Evolutionary conservation across 2,797 vertebrate genomes (phyloP).

Genomic region (Pseudomugil gertrudae): DNA sequence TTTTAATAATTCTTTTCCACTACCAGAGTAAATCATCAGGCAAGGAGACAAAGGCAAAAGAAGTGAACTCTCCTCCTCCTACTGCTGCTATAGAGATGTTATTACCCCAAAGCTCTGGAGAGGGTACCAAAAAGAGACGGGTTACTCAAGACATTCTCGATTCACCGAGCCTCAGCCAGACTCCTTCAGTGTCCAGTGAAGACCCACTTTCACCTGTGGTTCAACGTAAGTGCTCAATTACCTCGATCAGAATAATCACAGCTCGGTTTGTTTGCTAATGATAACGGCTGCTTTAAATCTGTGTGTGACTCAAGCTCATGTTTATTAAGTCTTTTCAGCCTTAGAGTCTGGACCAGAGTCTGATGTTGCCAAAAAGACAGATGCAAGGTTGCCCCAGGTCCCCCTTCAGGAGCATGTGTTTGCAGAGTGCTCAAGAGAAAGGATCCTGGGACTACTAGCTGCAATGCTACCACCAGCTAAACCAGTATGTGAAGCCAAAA

Average conservation of each 20-base stretch:
- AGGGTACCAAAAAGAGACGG: constrained; percentile 63
- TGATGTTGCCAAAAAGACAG: constrained; percentile 73
- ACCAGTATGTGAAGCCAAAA: constrained; percentile 76
- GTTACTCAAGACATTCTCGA: constrained; percentile 81
- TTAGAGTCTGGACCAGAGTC: constrained; percentile 65
- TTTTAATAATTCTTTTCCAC: background rate
- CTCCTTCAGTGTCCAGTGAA: constrained; percentile 80
- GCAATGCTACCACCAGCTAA: constrained; percentile 94
- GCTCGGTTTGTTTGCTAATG: background rate
- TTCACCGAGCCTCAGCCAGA: constrained; percentile 78
- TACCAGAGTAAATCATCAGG: constrained; percentile 59
- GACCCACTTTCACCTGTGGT: constrained; percentile 78
- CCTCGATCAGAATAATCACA: background rate
- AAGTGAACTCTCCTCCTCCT: constrained; percentile 33
- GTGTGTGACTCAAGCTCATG: background rate
- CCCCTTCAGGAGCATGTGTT: constrained; percentile 93
- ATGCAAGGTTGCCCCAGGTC: constrained; percentile 80
- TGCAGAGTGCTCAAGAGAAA: constrained; percentile 96
- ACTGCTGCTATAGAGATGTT: constrained; percentile 40
- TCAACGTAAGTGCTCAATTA: constrained; percentile 61
- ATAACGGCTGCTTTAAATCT: background rate
- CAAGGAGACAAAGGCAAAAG: constrained; percentile 56
- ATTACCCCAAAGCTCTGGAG: constrained; percentile 33
- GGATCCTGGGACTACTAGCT: constrained; percentile 93
- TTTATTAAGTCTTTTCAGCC: constrained; percentile 38